Base-by-base conservation (phyloP, 30 jellyfish, hydroid and myxozoan genomes). In the Aurelia aurita complex sp. Pacific region DNA sequence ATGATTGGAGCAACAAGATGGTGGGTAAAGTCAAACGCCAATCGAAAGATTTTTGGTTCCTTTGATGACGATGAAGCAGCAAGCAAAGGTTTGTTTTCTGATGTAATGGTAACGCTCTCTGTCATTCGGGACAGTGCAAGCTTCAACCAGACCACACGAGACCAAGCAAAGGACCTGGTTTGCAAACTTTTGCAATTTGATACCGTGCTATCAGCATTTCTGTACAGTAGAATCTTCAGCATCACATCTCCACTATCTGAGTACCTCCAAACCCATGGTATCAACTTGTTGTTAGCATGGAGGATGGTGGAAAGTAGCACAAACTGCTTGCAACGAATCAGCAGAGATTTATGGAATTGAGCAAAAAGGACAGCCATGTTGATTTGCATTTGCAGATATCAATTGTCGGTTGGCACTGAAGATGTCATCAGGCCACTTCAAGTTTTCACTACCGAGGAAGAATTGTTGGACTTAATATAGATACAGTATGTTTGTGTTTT, bases 1-100 rank as follows among this genome's bases (percentile, higher is more conserved):
- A 72, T 70, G 82, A 72, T 72, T 72, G 82, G 82, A 72, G 85
- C 85, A 54, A 74, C 74, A 8, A 74, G 73, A 74, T 74, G 85
- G 85, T 74, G 85, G 85, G 74, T 64, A 74, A 74, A 74, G 60
- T 52, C 85, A 74, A 74, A 54, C 85, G 73, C 85, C 85, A 74
- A 52, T 74, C 51, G 85, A 35, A 74, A 54, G 57, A 74, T 74
- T 35, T 55, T 74, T 71, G 64, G 81, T 17, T 61, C 34, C 11
- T 46, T 67, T 33, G 77, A 67, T 19, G 54, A 67, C 18, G 52
- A 67, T 67, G 77, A 67, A 23, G 77, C 77, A 67, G 77, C 77
- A 35, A 67, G 77, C 77, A 67, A 72, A 33, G 82, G 82, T 72
- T 72, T 72, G 82, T 72, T 72, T 50, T 5, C 82, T 72, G 82